Evolutionary conservation across 1,140 invertebrate species (phyloP).

Genomic region (Oscheius sp.): DNA sequence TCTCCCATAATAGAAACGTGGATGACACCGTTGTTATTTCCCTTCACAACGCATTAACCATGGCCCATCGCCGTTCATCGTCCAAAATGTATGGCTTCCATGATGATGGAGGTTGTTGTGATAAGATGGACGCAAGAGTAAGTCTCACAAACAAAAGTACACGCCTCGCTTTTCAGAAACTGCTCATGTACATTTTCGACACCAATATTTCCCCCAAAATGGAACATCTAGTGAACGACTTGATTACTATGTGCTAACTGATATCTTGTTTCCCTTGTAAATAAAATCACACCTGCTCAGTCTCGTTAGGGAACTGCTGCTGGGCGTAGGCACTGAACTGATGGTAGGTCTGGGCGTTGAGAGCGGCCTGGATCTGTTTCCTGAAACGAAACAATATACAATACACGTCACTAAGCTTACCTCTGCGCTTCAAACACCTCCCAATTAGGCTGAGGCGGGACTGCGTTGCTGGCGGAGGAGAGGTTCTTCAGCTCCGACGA

Average conservation of each 20-base stretch:
- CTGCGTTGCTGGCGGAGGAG: slow-evolving; percentile 15
- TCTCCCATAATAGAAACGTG: slow-evolving; percentile 25
- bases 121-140: background rate
- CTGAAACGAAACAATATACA: slow-evolving; percentile 18
- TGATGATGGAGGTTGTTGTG: background rate
- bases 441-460: slow-evolving; percentile 21
- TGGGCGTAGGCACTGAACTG: slow-evolving; percentile 90
- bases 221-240: slow-evolving; percentile 21
- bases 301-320: slow-evolving; percentile 87
- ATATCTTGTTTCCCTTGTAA: background rate
- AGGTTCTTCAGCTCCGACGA: slow-evolving; percentile 7
- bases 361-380: slow-evolving; percentile 82
- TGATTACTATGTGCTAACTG: slow-evolving; percentile 18
- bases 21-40: slow-evolving; percentile 19
- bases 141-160: background rate
- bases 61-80: slow-evolving; percentile 5
- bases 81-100: background rate
- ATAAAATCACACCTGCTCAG: slow-evolving; percentile 70
- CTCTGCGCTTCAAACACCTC: slow-evolving; percentile 33
- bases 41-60: slow-evolving; percentile 27
- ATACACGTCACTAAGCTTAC: background rate
- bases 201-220: slow-evolving; percentile 14
- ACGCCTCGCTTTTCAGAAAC: slow-evolving; percentile 1
- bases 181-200: slow-evolving; percentile 11
- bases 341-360: slow-evolving; percentile 90